Evolutionary conservation across 2,888 invertebrate genomes (phyloP).

Genomic region (Epiblema foenella): DNA sequence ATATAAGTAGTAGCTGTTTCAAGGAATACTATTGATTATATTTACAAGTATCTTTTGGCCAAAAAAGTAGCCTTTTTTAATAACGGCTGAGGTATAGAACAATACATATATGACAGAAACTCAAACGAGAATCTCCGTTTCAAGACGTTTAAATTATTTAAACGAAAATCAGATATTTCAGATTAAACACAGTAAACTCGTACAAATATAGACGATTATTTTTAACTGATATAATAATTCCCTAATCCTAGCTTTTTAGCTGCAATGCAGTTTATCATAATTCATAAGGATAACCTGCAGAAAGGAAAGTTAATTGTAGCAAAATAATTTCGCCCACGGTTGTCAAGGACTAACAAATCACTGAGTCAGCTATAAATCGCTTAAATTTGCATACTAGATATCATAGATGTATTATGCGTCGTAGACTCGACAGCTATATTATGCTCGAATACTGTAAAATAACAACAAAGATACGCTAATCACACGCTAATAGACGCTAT

Average conservation of each 20-base stretch:
- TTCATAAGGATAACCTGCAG: conserved; percentile 30
- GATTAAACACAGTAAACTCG: too few relatives aligned
- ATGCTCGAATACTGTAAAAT: too few relatives aligned
- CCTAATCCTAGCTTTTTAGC: background rate
- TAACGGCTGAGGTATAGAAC: too few relatives aligned
- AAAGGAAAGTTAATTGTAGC: conserved; percentile 41
- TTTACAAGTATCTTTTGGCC: too few relatives aligned
- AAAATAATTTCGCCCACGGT: conserved; percentile 32
- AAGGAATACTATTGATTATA: too few relatives aligned
- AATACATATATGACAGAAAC: too few relatives aligned
- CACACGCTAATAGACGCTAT: too few relatives aligned
- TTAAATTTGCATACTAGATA: conserved; percentile 39
- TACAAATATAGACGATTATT: too few relatives aligned
- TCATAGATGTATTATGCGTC: background rate
- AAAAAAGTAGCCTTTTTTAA: too few relatives aligned
- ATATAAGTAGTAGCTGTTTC: too few relatives aligned
- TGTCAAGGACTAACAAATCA: conserved; percentile 38
- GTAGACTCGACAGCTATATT: conserved; percentile 2
- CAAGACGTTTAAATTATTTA: background rate
- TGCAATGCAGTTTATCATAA: conserved; percentile 20
- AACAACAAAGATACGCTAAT: background rate
- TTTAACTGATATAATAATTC: too few relatives aligned
- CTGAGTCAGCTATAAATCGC: conserved; percentile 30
- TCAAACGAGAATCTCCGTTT: too few relatives aligned
- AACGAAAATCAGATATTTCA: background rate